phyloP scores from a whole-genome alignment of 2,797 vertebrate genomes.

The Hypotaenidia okinawae region DNA sequence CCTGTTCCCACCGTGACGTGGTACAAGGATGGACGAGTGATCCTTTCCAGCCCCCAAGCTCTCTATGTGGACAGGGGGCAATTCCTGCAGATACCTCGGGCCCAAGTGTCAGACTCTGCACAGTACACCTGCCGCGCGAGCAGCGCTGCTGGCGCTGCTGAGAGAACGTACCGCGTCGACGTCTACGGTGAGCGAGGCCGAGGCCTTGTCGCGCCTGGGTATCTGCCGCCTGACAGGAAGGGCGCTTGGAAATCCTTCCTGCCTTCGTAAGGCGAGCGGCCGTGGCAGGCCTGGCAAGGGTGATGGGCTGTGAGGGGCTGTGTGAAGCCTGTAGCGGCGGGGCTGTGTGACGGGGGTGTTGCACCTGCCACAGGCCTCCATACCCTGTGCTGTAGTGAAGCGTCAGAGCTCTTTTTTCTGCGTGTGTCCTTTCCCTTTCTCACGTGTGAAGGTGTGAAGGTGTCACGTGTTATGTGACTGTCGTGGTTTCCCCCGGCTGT shows the following conservation, averaged over 20 bases:
- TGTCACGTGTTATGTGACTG: too few relatives aligned
- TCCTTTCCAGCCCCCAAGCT: constrained; percentile 83
- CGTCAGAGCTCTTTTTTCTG: background rate
- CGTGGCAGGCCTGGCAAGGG: background rate
- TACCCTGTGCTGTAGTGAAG: background rate
- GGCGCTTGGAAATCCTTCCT: background rate
- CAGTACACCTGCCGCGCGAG: constrained; percentile 85
- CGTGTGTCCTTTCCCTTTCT: background rate
- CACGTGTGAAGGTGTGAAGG: too few relatives aligned
- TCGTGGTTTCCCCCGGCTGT: too few relatives aligned
- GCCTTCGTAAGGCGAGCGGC: background rate
- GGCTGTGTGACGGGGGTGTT: background rate
- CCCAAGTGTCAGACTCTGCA: constrained; percentile 86
- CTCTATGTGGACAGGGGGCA: constrained; percentile 89
- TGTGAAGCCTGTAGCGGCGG: background rate
- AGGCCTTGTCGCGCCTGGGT: background rate
- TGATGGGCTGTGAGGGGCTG: background rate
- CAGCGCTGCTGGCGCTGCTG: constrained; percentile 84
- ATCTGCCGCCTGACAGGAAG: background rate
- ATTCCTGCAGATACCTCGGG: constrained; percentile 87
- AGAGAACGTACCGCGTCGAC: constrained; percentile 88
- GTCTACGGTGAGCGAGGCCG: constrained; percentile 84
- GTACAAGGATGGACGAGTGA: constrained; percentile 84
- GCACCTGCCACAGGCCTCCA: background rate
- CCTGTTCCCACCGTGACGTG: constrained; percentile 89